Base-by-base conservation (phyloP, 1,140 invertebrate species). In the Tetraneura akinire region DNA sequence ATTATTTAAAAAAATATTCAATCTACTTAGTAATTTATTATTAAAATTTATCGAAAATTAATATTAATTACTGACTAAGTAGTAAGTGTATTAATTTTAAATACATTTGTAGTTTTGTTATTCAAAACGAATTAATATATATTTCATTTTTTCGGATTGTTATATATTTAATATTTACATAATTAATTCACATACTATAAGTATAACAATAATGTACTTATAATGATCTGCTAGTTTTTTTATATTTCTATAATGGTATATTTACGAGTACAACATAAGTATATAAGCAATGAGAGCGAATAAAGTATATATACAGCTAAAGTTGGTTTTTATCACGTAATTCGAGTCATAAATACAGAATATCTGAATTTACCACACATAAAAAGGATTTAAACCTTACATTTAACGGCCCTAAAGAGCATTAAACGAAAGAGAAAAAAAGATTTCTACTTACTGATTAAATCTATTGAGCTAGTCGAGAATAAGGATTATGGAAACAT, bases 401-500 rank as follows among this genome's bases (percentile, higher is more conserved):
- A 68, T 68, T 68, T 68, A 47, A 68, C 37, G 14, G 37, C 1
- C 14, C 45, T 23, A 68, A 68, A 21, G 21, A 23, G 11, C 14
- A 68, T 47, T 18, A 42, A 47, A 68, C 23, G 42, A 32, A 32
- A 14, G 32, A 14, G 26, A 26, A 68, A 60, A 68, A 47, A 47
- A 23, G 66, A 68, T 26, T 68, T 68, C n/a, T 68, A 47, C n/a
- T 47, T 68, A 26, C 42, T 21, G 66, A 47, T 68, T 68, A 47
- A 68, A 68, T 68, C 66, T 68, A 47, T 68, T 68, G 66, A 68
- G 66, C 42, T n/a, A 26, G 66, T 68, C 13, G 10, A 68, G 11
- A n/a, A n/a, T 68, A 68, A 68, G 66, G 42, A 68, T 68, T 47
- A 23, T 47, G 66, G 42, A 4, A 18, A 68, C 42, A 47, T 47